Percentiles rank a stretch among this genome's conserved stretches.
Conservation (phyloP, 1,140 invertebrate species). For the Cotesia chilonis region DNA sequence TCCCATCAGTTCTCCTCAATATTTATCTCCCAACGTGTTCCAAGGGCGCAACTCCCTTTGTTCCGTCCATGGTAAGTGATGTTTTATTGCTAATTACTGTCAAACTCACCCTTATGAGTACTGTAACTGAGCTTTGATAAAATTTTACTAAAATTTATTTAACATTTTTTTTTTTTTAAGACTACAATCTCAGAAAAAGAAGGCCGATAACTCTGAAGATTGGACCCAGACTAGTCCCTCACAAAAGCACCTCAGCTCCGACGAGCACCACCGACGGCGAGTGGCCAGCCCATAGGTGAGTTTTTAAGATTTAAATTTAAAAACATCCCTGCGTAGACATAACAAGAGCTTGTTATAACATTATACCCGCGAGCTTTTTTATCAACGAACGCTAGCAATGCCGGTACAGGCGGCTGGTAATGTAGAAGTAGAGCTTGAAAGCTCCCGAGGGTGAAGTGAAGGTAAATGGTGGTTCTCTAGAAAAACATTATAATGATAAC, state of each 20-base stretch:
- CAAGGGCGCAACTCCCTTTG: conserved; percentile 63
- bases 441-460: too few species aligned
- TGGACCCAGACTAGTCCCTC: conserved; percentile 65
- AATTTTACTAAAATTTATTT: too few species aligned
- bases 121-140: too few species aligned
- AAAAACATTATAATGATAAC: too few species aligned
- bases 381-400: too few species aligned
- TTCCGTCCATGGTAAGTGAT: conserved; percentile 58
- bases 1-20: conserved; percentile 54
- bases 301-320: background rate
- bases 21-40: conserved; percentile 62
- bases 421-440: too few species aligned
- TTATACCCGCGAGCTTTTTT: too few species aligned
- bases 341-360: too few species aligned
- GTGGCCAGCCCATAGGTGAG: conserved; percentile 62
- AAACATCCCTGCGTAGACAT: too few species aligned
- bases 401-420: too few species aligned
- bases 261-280: conserved; percentile 65
- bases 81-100: conserved; percentile 50
- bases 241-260: conserved; percentile 65
- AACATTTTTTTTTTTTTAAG: conserved; percentile 48
- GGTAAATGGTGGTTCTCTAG: too few species aligned
- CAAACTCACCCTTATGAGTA: background rate
- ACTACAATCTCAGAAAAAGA: conserved; percentile 63
- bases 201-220: conserved; percentile 67